phyloP scores from a whole-genome alignment of 2,113 vertebrate species.

The Amphiprion ocellaris region DNA sequence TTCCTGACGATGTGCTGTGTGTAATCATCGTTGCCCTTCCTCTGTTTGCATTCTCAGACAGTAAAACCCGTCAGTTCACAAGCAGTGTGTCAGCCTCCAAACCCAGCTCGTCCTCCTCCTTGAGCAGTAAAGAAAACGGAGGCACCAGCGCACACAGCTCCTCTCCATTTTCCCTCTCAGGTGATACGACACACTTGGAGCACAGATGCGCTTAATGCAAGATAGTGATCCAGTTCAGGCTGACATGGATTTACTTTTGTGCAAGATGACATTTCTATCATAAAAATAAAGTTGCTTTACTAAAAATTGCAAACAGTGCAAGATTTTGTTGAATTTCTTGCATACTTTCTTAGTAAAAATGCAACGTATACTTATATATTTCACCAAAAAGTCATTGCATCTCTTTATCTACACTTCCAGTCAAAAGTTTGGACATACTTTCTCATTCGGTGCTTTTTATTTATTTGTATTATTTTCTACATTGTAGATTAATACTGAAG shows the following conservation, averaged over 20 bases:
- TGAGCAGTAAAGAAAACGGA: constrained; percentile 91
- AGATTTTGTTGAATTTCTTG: too few relatives aligned
- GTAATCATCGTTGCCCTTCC: neutral
- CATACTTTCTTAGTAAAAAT: neutral
- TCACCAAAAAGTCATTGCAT: neutral
- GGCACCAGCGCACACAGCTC: constrained; percentile 92
- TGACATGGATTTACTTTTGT: neutral
- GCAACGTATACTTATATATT: neutral
- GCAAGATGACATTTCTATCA: too few relatives aligned
- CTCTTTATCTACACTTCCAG: neutral
- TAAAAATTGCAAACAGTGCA: too few relatives aligned
- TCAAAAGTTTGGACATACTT: too few relatives aligned
- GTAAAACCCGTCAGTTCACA: constrained; percentile 93
- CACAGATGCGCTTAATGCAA: neutral
- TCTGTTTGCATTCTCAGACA: constrained; percentile 84
- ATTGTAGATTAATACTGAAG: too few relatives aligned
- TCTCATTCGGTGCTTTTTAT: too few relatives aligned
- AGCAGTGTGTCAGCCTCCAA: constrained; percentile 89
- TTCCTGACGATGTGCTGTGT: neutral
- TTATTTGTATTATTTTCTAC: too few relatives aligned
- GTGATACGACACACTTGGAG: constrained; percentile 73
- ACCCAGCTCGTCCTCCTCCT: constrained; percentile 90
- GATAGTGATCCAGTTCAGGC: neutral
- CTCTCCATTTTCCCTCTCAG: constrained; percentile 91
- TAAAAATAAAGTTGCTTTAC: neutral